Conservation (phyloP, 2,113 vertebrate genomes). For the Sus scrofa region DNA sequence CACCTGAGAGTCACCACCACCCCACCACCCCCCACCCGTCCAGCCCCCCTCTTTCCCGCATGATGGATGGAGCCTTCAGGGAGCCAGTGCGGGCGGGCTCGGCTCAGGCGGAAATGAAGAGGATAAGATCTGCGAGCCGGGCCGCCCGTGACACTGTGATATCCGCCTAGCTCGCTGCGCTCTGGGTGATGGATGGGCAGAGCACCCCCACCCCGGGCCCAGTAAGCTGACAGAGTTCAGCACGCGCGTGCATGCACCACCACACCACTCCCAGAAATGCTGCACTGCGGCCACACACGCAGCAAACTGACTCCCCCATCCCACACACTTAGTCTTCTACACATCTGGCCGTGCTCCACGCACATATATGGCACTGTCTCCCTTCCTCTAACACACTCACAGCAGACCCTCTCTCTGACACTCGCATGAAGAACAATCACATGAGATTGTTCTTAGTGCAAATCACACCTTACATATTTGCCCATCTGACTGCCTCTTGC, state of each 20-base stretch:
- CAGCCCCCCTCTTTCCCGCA: neutral
- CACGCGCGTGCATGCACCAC: accelerated
- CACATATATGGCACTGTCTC: neutral
- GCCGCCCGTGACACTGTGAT: slow-evolving; percentile 72
- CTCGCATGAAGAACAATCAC: neutral
- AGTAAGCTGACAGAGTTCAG: neutral
- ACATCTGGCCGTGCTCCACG: neutral
- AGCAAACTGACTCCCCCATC: neutral
- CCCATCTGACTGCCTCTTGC: neutral
- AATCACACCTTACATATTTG: neutral
- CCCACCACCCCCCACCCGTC: neutral
- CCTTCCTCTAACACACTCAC: neutral
- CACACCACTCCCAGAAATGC: neutral
- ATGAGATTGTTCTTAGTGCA: neutral
- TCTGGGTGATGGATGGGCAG: slow-evolving; percentile 72
- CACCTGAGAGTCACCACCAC: neutral
- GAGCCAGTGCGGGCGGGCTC: slow-evolving; percentile 66
- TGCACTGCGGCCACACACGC: neutral
- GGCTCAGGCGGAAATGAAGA: slow-evolving; percentile 81
- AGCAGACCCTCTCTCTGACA: neutral
- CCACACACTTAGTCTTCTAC: neutral
- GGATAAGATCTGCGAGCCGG: slow-evolving; percentile 81
- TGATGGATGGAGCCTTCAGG: slow-evolving; percentile 83
- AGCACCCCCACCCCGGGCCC: neutral
- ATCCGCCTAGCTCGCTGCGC: slow-evolving; percentile 67